These are phyloP conservation scores for Sebastes alutus DNA, from an alignment of 2,797 vertebrate genomes.

Conservation along the genomic window DNA sequence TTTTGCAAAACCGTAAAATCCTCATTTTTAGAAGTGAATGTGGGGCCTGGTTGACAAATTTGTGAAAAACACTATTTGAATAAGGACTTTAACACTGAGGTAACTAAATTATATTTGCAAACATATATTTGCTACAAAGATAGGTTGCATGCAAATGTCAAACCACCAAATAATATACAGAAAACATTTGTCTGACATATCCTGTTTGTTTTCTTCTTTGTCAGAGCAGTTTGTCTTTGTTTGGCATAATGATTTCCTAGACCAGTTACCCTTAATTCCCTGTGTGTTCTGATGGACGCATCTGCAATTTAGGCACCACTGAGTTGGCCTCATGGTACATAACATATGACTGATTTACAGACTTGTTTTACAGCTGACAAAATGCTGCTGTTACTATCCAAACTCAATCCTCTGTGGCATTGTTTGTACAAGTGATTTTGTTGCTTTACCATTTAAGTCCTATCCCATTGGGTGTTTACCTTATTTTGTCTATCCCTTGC, in stretches of 20 bases:
- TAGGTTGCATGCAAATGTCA: neutral
- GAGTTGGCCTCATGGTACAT: neutral
- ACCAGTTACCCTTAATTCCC: neutral
- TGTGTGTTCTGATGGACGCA: neutral
- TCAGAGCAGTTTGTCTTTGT: slow-evolving; percentile 16
- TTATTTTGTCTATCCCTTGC: neutral
- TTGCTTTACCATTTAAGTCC: neutral
- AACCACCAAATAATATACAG: neutral
- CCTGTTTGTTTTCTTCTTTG: neutral
- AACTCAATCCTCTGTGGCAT: neutral
- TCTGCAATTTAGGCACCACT: neutral
- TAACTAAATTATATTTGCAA: neutral
- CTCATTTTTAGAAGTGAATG: neutral
- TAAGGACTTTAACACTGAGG: neutral
- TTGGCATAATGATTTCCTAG: slow-evolving; percentile 10
- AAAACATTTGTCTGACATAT: neutral
- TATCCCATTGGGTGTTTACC: slow-evolving; percentile 11
- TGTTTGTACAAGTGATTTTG: slow-evolving; percentile 6
- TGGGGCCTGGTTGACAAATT: neutral
- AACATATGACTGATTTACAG: neutral
- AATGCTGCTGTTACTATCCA: slow-evolving; percentile 5
- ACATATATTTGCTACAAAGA: neutral
- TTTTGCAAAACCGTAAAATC: neutral
- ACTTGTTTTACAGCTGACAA: slow-evolving; percentile 10
- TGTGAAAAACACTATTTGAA: neutral